Evolutionary conservation across 2,797 vertebrate species (phyloP).

Genomic region (Momotus momota): DNA sequence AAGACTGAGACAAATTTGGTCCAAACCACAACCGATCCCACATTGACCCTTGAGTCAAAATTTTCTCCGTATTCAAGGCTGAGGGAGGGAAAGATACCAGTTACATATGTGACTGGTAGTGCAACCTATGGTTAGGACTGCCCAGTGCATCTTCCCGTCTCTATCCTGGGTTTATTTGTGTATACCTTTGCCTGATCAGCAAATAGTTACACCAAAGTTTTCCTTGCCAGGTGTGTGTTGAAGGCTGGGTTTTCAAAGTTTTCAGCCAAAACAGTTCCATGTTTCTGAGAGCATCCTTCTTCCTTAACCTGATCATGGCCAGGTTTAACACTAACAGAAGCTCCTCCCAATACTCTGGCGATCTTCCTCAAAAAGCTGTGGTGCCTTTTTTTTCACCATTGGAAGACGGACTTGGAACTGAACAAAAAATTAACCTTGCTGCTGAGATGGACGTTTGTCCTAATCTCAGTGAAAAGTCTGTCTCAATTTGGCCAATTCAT

Average conservation of each 20-base stretch:
- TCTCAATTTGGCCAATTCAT: conserved; percentile 13
- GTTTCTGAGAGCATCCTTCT: not conserved
- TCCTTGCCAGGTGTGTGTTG: not conserved
- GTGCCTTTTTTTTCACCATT: not conserved
- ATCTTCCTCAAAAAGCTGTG: not conserved
- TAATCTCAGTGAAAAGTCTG: not conserved
- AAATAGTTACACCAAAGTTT: not conserved
- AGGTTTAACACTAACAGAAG: not conserved
- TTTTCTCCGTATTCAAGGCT: not conserved
- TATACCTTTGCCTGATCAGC: not conserved
- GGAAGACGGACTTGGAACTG: conserved; percentile 8
- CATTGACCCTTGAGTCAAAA: not conserved
- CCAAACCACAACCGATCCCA: not conserved
- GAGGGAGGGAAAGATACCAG: not conserved
- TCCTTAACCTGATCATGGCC: not conserved
- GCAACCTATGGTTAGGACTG: not conserved
- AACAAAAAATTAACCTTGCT: not conserved
- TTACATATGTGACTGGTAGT: not conserved
- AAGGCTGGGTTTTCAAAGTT: not conserved
- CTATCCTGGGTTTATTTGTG: not conserved
- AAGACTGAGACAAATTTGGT: not conserved
- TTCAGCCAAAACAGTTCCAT: not conserved
- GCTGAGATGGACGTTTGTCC: conserved; percentile 5
- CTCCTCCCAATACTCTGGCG: not conserved
- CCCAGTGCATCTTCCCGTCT: not conserved